phyloP scores from a whole-genome alignment of 2,113 vertebrate genomes.

The Neolamprologus sp. region DNA sequence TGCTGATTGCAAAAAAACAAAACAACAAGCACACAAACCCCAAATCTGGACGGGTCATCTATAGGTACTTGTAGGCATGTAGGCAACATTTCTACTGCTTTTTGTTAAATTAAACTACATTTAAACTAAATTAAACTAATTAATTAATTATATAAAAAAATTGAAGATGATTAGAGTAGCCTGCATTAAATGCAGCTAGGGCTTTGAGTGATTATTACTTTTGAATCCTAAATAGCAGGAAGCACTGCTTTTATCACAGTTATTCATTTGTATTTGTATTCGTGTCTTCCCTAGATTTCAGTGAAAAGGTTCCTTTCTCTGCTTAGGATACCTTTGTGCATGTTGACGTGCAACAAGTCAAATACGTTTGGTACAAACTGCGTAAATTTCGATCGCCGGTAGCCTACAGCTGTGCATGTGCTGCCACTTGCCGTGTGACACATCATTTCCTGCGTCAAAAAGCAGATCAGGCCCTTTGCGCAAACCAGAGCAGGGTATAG shows the following conservation, averaged over 20 bases:
- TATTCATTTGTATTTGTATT: neutral
- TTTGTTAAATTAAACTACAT: neutral
- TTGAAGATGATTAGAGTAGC: neutral
- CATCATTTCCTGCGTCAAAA: conserved; percentile 2
- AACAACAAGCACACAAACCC: neutral
- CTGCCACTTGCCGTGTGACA: neutral
- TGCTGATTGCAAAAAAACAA: neutral
- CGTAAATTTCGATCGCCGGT: neutral
- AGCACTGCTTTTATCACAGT: neutral
- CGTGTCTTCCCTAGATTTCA: neutral
- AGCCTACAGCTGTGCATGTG: neutral
- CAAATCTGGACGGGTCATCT: neutral
- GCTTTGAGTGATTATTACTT: neutral
- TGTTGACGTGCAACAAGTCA: neutral
- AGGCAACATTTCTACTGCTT: neutral
- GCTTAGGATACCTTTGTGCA: rapidly evolving
- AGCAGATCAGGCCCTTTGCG: neutral
- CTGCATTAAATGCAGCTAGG: neutral
- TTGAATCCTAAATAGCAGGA: neutral
- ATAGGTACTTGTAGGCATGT: neutral
- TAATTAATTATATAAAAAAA: neutral
- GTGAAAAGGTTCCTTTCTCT: neutral
- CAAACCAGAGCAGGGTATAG: neutral
- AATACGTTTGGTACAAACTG: neutral
- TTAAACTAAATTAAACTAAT: neutral